Evolutionary conservation across 2,888 invertebrate species (phyloP), one percentile per base, ranked within the genome.

Genomic region (Zaprionus bogoriensis): DNA sequence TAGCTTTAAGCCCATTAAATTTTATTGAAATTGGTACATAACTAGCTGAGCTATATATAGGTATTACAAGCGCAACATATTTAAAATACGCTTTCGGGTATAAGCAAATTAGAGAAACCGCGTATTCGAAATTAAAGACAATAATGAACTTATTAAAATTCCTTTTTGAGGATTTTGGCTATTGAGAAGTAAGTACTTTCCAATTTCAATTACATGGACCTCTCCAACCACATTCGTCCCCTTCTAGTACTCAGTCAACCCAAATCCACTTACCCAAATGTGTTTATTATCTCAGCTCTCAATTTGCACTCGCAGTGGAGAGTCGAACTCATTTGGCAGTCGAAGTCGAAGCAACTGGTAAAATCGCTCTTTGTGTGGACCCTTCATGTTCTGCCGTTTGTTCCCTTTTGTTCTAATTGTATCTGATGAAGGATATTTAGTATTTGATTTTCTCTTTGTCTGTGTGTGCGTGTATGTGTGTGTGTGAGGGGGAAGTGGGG

Each of bases 391-490:
- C n/a, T n/a, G n/a, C n/a, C 30, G 14, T 36, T 9, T 32, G 9
- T n/a, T 25, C 23, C 12, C 32, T 14, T 27, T 45, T 53, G 46
- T 46, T 36, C 36, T 38, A 53, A 53, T 53, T 53, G 53, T 38
- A 46, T 19, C 36, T 51, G 42, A 36, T 58, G 20, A 25, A 42
- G 22, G 20, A 51, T 51, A 57, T 57, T 50, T 25, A 51, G 53
- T 53, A 25, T 45, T 36, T 25, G 17, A 53, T 19, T 32, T 53
- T 17, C 14, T 10, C 3, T 23, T 10, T 23, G 12, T 39, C 14
- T 47, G 1, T 47, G 9, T 25, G 2, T 25, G 20, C n/a, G 22
- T 10, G 5, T 23, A 10, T 23, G 12, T 39, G 22, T 47, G 1
- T 47, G 9, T 25, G 2, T 25, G 20, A 45, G 39, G 28, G n/a